Conservation (phyloP, 2,797 vertebrate genomes). For the Anguilla marmorata region DNA sequence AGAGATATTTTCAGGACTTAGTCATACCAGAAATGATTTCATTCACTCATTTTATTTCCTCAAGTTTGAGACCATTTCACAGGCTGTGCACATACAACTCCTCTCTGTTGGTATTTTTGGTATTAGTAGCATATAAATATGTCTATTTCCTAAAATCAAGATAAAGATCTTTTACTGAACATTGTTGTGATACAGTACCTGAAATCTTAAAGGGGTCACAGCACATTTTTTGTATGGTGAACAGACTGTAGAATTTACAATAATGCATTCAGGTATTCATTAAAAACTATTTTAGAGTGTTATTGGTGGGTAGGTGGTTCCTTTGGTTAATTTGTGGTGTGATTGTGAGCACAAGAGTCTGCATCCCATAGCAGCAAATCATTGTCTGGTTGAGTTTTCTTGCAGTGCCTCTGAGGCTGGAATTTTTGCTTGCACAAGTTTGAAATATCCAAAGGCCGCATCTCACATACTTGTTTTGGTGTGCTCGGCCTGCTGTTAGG, state of each 20-base stretch:
- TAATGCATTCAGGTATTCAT: neutral
- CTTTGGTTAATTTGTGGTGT: no score
- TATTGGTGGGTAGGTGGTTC: neutral
- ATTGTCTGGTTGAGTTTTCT: neutral
- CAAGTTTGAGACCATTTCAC: no score
- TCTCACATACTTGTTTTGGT: slow-evolving; percentile 40
- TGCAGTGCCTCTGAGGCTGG: slow-evolving; percentile 30
- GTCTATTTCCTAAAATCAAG: no score
- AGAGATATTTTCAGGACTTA: no score
- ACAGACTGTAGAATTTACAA: neutral
- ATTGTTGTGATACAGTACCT: no score
- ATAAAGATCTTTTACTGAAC: no score
- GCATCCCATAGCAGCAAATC: neutral
- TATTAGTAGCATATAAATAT: no score
- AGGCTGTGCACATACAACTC: no score
- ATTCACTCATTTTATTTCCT: no score
- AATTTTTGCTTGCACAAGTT: slow-evolving; percentile 42
- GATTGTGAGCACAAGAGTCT: neutral
- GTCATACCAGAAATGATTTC: no score
- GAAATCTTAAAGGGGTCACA: neutral
- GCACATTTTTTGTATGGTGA: neutral
- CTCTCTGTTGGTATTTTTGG: no score
- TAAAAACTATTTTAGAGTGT: neutral
- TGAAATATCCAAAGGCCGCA: slow-evolving; percentile 41
- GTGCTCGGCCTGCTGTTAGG: neutral